phyloP scores from a whole-genome alignment of 2,888 invertebrate species.

The Lycia hirtaria region DNA sequence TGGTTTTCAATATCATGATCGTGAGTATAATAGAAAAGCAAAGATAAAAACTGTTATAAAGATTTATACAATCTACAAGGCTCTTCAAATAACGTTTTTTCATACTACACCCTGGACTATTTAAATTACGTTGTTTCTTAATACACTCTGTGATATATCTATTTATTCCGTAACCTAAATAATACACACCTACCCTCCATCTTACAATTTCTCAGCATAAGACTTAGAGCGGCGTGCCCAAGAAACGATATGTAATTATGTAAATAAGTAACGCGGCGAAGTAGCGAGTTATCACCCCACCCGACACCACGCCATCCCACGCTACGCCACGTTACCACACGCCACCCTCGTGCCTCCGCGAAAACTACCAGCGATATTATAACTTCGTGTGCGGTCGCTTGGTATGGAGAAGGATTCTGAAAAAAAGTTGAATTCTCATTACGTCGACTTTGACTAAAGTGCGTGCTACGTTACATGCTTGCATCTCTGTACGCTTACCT shows the following conservation, averaged over 20 bases:
- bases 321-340: slow-evolving; percentile 41
- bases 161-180: background rate
- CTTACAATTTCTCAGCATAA: slow-evolving; percentile 10
- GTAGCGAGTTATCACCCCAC: slow-evolving; percentile 65
- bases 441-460: no score
- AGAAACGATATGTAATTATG: slow-evolving; percentile 76
- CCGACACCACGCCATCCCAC: slow-evolving; percentile 35
- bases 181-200: background rate
- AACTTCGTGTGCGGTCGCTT: slow-evolving; percentile 62
- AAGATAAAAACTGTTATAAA: no score
- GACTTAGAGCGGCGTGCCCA: slow-evolving; percentile 14
- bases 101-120: no score
- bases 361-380: slow-evolving; percentile 80
- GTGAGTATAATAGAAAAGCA: no score
- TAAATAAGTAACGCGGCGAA: slow-evolving; percentile 75
- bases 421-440: no score
- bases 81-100: no score
- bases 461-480: no score
- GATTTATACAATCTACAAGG: no score
- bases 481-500: no score
- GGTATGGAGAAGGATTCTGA: slow-evolving; percentile 53
- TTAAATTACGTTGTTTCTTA: no score
- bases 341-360: slow-evolving; percentile 55
- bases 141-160: background rate
- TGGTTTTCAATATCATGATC: no score